These are phyloP conservation scores for Diogma glabrata DNA, from an alignment of 2,888 invertebrate genomes.

Conservation along the genomic window DNA sequence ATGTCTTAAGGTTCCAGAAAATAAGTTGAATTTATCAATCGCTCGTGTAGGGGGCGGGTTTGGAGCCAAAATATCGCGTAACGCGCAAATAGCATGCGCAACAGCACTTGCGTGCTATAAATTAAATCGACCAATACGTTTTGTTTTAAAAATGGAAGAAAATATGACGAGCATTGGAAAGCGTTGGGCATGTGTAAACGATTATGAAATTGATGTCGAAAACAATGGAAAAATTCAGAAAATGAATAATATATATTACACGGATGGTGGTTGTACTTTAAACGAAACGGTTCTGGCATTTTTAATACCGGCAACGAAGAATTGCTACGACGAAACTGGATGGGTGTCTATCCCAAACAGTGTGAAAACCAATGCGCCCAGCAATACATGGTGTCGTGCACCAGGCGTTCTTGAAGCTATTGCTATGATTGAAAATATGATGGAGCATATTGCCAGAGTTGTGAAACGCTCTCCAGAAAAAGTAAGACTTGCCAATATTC, in stretches of 20 bases:
- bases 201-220: constrained; percentile 50
- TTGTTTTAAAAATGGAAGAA: constrained; percentile 47
- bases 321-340: constrained; percentile 44
- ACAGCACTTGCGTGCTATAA: constrained; percentile 51
- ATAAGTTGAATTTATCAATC: constrained; percentile 57
- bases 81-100: constrained; percentile 44
- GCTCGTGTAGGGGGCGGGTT: constrained; percentile 70
- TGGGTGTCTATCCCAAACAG: constrained; percentile 44
- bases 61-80: constrained; percentile 62
- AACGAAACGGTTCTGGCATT: constrained; percentile 39
- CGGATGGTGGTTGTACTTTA: constrained; percentile 39
- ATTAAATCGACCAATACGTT: constrained; percentile 48
- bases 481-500: constrained; percentile 45
- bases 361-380: constrained; percentile 47
- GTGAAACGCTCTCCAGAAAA: constrained; percentile 45
- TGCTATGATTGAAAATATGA: constrained; percentile 50
- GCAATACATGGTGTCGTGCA: constrained; percentile 49
- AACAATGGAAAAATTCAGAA: constrained; percentile 52
- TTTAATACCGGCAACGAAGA: constrained; percentile 34
- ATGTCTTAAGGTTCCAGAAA: constrained; percentile 43
- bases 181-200: constrained; percentile 39
- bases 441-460: constrained; percentile 51
- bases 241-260: constrained; percentile 42
- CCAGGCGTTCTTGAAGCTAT: constrained; percentile 41
- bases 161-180: constrained; percentile 54